Conservation (phyloP, 2,797 vertebrate species). For the Acipenser transmontanus region DNA sequence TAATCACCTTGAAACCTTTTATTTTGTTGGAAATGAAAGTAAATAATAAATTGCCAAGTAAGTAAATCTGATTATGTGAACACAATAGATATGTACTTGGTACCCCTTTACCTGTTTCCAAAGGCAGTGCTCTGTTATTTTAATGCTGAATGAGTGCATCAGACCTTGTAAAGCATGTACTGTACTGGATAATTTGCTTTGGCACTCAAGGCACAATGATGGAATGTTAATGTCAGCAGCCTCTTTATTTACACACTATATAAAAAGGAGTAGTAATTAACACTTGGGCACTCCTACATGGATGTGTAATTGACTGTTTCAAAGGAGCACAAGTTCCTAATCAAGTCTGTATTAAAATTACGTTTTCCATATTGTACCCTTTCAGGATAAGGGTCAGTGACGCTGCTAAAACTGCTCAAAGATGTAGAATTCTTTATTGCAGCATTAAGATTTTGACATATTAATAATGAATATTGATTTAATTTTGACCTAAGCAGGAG, state of each 20-base stretch:
- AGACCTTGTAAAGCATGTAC: conserved; percentile 27
- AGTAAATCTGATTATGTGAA: too few species aligned
- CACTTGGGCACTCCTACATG: conserved; percentile 89
- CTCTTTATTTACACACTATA: conserved; percentile 94
- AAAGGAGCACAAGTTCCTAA: conserved; percentile 93
- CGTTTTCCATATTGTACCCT: conserved; percentile 77
- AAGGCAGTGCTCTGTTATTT: conserved; percentile 33
- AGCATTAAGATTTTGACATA: conserved; percentile 88
- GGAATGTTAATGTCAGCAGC: conserved; percentile 99
- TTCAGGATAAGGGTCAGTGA: conserved; percentile 87
- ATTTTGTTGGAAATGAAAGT: too few species aligned
- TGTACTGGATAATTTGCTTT: conserved; percentile 68
- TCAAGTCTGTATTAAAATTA: conserved; percentile 90
- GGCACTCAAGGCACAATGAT: conserved; percentile 80
- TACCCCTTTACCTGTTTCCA: background rate
- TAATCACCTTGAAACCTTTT: too few species aligned
- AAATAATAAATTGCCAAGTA: too few species aligned
- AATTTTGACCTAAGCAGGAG: background rate
- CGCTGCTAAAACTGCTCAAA: conserved; percentile 83
- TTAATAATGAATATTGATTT: conserved; percentile 82
- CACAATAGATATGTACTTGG: too few species aligned
- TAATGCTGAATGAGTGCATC: conserved; percentile 36
- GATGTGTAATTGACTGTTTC: conserved; percentile 99
- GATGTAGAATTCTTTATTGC: conserved; percentile 91
- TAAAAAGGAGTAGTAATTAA: conserved; percentile 98